A percentile compares a stretch with the other conserved stretches of the same genome.
Conservation (phyloP, 2,113 vertebrate genomes). For the Grus americana region DNA sequence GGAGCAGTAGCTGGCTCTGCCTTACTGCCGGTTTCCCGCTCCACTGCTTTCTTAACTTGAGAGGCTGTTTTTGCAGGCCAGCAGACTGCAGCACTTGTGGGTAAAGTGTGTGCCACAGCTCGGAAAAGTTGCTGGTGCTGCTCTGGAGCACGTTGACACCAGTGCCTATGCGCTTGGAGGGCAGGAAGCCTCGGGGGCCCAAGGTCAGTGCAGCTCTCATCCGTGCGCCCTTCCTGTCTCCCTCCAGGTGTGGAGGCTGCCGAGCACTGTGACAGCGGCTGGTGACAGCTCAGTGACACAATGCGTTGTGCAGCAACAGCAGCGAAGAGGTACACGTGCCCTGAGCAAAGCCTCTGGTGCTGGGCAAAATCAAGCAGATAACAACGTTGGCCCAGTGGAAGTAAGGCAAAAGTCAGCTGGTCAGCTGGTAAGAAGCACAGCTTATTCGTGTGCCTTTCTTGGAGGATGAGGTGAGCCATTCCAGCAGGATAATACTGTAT, state of each 20-base stretch:
- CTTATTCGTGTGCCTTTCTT: background rate
- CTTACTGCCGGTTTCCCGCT: background rate
- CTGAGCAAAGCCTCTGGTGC: background rate
- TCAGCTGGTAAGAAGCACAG: background rate
- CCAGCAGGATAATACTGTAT: background rate
- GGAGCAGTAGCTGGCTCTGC: background rate
- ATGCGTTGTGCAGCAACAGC: background rate
- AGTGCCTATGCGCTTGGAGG: background rate
- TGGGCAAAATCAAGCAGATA: background rate
- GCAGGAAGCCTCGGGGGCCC: background rate
- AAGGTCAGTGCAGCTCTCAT: background rate
- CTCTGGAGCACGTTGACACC: background rate
- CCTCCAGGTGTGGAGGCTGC: background rate
- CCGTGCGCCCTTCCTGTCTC: fast-evolving
- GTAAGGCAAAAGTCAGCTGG: background rate
- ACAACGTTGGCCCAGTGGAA: background rate
- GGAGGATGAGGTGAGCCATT: background rate
- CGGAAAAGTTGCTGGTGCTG: background rate
- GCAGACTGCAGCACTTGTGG: background rate
- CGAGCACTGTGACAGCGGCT: background rate
- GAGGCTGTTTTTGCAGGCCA: background rate
- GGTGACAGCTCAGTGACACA: background rate
- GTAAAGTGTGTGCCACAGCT: background rate
- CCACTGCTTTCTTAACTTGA: background rate
- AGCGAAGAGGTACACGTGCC: fast-evolving